Base-by-base conservation (phyloP, 37 sponge, comb jelly and placozoan genomes). In the Theonella swinhoei region DNA sequence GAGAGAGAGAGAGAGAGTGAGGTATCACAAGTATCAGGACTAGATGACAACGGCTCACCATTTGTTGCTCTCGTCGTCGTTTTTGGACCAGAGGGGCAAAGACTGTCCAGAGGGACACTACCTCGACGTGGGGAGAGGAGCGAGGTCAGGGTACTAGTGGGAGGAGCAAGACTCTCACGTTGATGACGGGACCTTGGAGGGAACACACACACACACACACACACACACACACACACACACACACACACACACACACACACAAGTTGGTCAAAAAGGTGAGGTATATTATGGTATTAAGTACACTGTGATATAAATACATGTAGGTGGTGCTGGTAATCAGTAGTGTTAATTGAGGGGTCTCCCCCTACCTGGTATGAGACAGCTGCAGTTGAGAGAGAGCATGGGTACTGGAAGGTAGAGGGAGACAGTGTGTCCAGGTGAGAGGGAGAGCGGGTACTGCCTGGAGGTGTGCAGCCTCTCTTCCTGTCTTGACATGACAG, bases 171-270 rank as follows among this genome's bases (percentile, higher is more conserved):
- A n/a, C n/a, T n/a, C n/a, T n/a, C n/a, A n/a, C n/a, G n/a, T n/a
- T n/a, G n/a, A n/a, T n/a, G n/a, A n/a, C n/a, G n/a, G n/a, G n/a
- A n/a, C n/a, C n/a, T n/a, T n/a, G n/a, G n/a, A n/a, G n/a, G n/a
- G n/a, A n/a, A n/a, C n/a, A n/a, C n/a, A n/a, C n/a, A n/a, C n/a
- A n/a, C n/a, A n/a, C n/a, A n/a, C 39, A 80, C 78, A 66, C 86
- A 76, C n/a, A 32, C 80, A 90, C 43, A 93, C 86, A 71, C 88
- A 77, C 39, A 93, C 78, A 85, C 77, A 88, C 81, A 86, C 81
- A 39, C 83, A 88, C 29, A n/a, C n/a, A n/a, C n/a, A n/a, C n/a
- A n/a, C n/a, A n/a, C n/a, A n/a, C n/a, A n/a, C n/a, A n/a, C n/a
- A n/a, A n/a, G n/a, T n/a, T n/a, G n/a, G n/a, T n/a, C n/a, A n/a